Percentiles rank a stretch among this genome's conserved stretches.
Conservation (phyloP, 2,113 vertebrate species). For the Ageneiosus marmoratus region DNA sequence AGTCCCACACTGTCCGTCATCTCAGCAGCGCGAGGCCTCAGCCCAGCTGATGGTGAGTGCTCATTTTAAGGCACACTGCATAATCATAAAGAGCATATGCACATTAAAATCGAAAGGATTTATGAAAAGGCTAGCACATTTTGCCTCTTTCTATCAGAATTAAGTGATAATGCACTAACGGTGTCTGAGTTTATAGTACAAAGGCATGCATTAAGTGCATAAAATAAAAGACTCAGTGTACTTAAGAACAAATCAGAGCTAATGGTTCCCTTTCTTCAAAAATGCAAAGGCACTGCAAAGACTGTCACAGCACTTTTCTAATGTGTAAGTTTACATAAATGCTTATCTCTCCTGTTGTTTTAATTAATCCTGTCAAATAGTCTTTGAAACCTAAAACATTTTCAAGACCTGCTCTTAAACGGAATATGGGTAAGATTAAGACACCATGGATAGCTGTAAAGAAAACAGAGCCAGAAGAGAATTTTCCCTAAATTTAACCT, state of each 20-base stretch:
- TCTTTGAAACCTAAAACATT: conserved; percentile 42
- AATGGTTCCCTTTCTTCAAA: conserved; percentile 53
- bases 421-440: conserved; percentile 28
- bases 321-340: conserved; percentile 42
- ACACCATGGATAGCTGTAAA: conserved; percentile 52
- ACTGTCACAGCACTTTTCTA: conserved; percentile 38
- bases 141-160: background rate
- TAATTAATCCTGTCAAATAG: conserved; percentile 37
- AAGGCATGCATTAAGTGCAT: conserved; percentile 46
- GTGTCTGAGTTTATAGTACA: conserved; percentile 24
- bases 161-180: conserved; percentile 7
- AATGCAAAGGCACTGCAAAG: conserved; percentile 37
- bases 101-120: background rate
- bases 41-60: conserved; percentile 89
- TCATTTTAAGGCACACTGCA: background rate
- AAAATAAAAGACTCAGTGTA: conserved; percentile 33
- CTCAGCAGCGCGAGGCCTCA: conserved; percentile 91
- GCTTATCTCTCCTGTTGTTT: conserved; percentile 36
- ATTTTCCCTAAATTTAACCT: conserved; percentile 46
- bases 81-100: background rate
- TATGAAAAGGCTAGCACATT: conserved; percentile 13
- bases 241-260: conserved; percentile 40
- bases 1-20: conserved; percentile 95
- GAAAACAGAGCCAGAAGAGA: conserved; percentile 40
- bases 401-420: conserved; percentile 12